phyloP scores from a whole-genome alignment of 1,140 invertebrate genomes.

The Andricus grossulariae region DNA sequence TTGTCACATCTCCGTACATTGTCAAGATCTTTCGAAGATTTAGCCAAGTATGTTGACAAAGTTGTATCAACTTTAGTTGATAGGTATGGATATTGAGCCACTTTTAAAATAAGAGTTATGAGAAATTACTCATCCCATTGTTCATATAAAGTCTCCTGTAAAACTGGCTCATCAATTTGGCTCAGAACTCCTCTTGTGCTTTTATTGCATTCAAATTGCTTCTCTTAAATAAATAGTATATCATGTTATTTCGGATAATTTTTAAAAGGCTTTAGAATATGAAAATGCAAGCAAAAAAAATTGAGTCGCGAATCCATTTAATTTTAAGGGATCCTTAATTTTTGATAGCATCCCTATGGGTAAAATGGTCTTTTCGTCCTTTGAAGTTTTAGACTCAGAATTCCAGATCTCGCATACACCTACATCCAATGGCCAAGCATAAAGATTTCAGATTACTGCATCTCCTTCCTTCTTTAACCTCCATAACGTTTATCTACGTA shows the following conservation, averaged over 20 bases:
- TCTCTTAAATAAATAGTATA: no score
- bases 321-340: not conserved
- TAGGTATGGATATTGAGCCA: no score
- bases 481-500: conserved; percentile 12
- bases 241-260: not conserved
- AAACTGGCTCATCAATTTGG: no score
- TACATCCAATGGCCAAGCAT: not conserved
- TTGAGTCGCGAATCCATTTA: not conserved
- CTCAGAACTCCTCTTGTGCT: no score
- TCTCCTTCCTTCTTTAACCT: not conserved
- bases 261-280: not conserved
- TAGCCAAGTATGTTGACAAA: no score
- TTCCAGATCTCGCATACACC: not conserved
- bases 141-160: no score
- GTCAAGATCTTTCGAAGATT: not conserved
- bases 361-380: not conserved
- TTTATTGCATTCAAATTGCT: no score
- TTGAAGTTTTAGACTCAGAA: not conserved
- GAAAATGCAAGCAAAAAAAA: not conserved
- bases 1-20: not conserved
- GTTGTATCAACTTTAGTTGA: no score
- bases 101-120: no score
- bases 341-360: not conserved
- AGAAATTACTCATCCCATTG: no score
- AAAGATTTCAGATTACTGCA: conserved; percentile 9